Percentiles rank a stretch among this genome's conserved stretches.
Evolutionary conservation across 35 echinoderm and acorn worm genomes (phyloP).

Genomic region (Hemicentrotus pulcherrimus): DNA sequence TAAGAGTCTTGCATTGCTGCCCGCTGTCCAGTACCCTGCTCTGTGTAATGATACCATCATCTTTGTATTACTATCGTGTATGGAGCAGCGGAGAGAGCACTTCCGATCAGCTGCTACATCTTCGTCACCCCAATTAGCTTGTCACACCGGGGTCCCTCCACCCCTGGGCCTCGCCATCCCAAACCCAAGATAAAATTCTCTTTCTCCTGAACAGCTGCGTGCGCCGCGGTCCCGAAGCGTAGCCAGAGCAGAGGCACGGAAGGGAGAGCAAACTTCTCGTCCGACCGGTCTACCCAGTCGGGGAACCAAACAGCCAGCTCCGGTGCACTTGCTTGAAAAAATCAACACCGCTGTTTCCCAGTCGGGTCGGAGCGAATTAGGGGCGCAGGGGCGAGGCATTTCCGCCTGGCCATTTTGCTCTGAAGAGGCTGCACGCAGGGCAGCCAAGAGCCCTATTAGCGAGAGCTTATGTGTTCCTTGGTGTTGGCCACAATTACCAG

Average conservation of each 20-base stretch:
- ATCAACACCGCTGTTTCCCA: conserved; percentile 40
- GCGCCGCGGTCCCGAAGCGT: conserved; percentile 18
- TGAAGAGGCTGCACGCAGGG: neutral
- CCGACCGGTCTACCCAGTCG: neutral
- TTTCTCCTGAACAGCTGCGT: conserved; percentile 2
- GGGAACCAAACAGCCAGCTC: neutral
- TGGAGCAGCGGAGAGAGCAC: neutral
- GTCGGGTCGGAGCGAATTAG: neutral
- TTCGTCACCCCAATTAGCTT: conserved; percentile 25
- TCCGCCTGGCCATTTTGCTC: neutral
- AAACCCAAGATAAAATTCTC: conserved; percentile 13
- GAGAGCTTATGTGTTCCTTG: neutral
- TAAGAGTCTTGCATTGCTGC: neutral
- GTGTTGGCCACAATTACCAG: conserved; percentile 34
- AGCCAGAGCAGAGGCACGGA: neutral
- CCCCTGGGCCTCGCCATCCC: neutral
- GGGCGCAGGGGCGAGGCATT: neutral
- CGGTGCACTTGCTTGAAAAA: conserved; percentile 24
- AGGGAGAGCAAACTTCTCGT: neutral
- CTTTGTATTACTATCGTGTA: neutral
- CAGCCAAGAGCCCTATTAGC: conserved; percentile 16
- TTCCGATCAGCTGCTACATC: conserved; percentile 16
- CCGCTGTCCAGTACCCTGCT: neutral
- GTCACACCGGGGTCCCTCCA: neutral
- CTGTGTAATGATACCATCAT: conserved; percentile 9